A percentile compares a stretch with the other conserved stretches of the same genome.
Evolutionary conservation across 2,113 vertebrate species (phyloP).

Genomic region (Axis porcinus): DNA sequence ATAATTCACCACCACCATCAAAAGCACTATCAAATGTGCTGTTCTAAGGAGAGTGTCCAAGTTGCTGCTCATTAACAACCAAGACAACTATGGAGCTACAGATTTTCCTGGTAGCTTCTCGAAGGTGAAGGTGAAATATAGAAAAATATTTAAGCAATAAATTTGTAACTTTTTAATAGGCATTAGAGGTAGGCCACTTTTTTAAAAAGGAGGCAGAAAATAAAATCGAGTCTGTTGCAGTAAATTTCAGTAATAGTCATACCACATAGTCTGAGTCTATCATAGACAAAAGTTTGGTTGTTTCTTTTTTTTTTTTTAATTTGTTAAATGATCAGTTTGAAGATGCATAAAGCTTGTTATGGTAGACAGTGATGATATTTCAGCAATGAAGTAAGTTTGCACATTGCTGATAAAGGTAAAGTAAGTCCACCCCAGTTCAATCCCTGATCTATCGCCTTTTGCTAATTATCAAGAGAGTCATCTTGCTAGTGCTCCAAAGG

Average conservation of each 20-base stretch:
- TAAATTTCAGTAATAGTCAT: constrained; percentile 40
- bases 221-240: constrained; percentile 17
- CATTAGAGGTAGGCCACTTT: neutral
- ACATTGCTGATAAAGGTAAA: constrained; percentile 39
- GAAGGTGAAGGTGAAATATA: constrained; percentile 34
- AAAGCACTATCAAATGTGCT: constrained; percentile 32
- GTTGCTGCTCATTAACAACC: constrained; percentile 45
- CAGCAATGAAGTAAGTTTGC: constrained; percentile 42
- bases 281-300: neutral
- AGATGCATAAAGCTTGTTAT: constrained; percentile 36
- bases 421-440: constrained; percentile 41
- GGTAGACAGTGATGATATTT: constrained; percentile 30
- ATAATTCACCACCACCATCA: constrained; percentile 50
- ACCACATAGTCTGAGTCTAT: neutral
- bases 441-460: constrained; percentile 54
- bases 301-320: neutral
- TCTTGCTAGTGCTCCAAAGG: constrained; percentile 25
- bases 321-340: neutral
- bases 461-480: constrained; percentile 58
- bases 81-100: neutral
- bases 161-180: constrained; percentile 23
- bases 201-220: constrained; percentile 1
- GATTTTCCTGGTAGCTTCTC: neutral
- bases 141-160: constrained; percentile 33
- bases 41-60: constrained; percentile 16